A percentile compares a stretch with the other conserved stretches of the same genome.
Conservation (phyloP, 2,797 vertebrate genomes). For the Gallinago nigripennis region DNA sequence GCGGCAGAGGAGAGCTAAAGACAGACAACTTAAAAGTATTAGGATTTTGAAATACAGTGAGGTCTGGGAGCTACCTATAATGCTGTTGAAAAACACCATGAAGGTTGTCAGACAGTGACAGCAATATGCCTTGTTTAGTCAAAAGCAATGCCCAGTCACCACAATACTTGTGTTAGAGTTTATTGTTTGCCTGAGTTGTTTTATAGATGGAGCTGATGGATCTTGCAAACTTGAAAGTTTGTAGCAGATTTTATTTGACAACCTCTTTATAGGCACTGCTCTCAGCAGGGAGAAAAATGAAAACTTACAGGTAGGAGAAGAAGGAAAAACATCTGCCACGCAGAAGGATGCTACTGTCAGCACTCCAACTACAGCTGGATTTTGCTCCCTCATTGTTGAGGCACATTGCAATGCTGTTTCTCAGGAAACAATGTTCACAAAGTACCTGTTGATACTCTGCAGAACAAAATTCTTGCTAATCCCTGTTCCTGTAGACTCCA, state of each 20-base stretch:
- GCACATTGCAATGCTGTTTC: background rate
- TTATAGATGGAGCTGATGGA: background rate
- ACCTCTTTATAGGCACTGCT: background rate
- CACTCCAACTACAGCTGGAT: background rate
- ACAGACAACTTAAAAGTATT: background rate
- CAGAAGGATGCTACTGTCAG: background rate
- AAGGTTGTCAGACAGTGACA: background rate
- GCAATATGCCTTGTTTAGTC: background rate
- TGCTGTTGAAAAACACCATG: background rate
- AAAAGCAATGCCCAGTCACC: background rate
- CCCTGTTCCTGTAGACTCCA: fast-evolving
- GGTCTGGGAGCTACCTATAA: background rate
- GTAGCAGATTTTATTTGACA: background rate
- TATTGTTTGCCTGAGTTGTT: background rate
- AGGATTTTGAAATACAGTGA: background rate
- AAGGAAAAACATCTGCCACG: fast-evolving
- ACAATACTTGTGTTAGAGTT: background rate
- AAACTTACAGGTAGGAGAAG: background rate
- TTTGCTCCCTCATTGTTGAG: background rate
- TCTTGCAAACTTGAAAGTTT: background rate
- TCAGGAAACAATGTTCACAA: background rate
- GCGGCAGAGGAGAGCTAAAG: background rate
- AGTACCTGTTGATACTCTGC: background rate
- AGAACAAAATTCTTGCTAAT: background rate
- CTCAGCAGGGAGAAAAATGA: background rate